A percentile compares a stretch with the other conserved stretches of the same genome.
Conservation (phyloP, 1,140 invertebrate genomes). For the Leptinotarsa undecemlineata region DNA sequence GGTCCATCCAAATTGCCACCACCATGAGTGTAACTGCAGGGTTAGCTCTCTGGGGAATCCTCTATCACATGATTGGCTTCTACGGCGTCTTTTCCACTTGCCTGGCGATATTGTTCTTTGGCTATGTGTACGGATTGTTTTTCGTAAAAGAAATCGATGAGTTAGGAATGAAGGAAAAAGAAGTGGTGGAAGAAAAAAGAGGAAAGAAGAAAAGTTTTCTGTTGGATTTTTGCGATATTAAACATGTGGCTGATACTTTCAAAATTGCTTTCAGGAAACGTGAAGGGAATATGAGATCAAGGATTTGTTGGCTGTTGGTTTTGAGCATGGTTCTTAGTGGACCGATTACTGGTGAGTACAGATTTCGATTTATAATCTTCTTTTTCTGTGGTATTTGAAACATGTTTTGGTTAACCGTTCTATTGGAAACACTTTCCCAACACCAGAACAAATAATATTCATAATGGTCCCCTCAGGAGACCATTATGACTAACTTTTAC, state of each 20-base stretch:
- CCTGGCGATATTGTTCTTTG: slow-evolving; percentile 42
- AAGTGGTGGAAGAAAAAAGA: slow-evolving; percentile 20
- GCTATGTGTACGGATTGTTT: slow-evolving; percentile 46
- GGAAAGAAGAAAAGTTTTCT: slow-evolving; percentile 33
- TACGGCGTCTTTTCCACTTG: slow-evolving; percentile 62
- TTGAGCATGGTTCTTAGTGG: slow-evolving; percentile 50
- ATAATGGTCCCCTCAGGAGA: no score
- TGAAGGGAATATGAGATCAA: slow-evolving; percentile 37
- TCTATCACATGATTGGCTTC: slow-evolving; percentile 61
- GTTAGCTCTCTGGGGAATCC: slow-evolving; percentile 59
- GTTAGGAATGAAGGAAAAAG: not conserved
- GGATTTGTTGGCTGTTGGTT: slow-evolving; percentile 48
- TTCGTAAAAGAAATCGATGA: slow-evolving; percentile 42
- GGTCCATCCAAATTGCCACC: slow-evolving; percentile 58
- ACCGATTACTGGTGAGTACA: slow-evolving; percentile 48
- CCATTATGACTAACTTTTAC: no score
- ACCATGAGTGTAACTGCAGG: slow-evolving; percentile 59
- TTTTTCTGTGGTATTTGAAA: no score
- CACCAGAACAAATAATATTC: no score
- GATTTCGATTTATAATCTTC: no score
- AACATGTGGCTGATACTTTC: slow-evolving; percentile 45
- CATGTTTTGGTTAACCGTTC: no score
- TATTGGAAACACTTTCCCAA: no score
- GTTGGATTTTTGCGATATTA: slow-evolving; percentile 48
- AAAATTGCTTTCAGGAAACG: slow-evolving; percentile 44